A percentile compares a stretch with the other conserved stretches of the same genome.
Evolutionary conservation across 2,888 invertebrate species (phyloP).

Genomic region (Ischnus inquisitorius): DNA sequence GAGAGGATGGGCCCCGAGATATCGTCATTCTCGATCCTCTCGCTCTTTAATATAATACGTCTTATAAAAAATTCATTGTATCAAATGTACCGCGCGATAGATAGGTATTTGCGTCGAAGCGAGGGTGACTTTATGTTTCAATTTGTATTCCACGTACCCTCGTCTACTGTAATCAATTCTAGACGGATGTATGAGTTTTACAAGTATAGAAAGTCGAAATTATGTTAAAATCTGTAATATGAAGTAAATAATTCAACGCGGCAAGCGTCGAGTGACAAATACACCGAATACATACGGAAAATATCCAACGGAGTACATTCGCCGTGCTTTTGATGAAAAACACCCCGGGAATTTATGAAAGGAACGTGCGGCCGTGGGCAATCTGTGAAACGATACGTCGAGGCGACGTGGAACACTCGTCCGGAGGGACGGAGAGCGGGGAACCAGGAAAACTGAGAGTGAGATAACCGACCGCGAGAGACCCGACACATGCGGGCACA

Average conservation of each 20-base stretch:
- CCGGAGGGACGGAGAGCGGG: not conserved
- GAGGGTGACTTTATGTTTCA: slow-evolving; percentile 34
- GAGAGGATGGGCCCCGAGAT: slow-evolving; percentile 40
- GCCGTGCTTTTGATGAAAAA: not conserved
- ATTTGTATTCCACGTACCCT: slow-evolving; percentile 16
- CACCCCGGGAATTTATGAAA: slow-evolving; percentile 11
- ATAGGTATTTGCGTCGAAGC: slow-evolving; percentile 16
- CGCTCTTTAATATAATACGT: slow-evolving; percentile 35
- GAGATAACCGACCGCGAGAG: slow-evolving; percentile 15
- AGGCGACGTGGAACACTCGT: slow-evolving; percentile 3
- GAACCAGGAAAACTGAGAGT: slow-evolving; percentile 4
- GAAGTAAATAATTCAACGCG: not conserved
- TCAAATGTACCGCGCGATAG: slow-evolving; percentile 28
- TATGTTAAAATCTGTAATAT: not conserved
- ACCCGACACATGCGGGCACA: slow-evolving; percentile 41
- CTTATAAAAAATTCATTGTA: slow-evolving; percentile 49
- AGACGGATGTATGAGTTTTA: not conserved
- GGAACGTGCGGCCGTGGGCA: slow-evolving; percentile 1
- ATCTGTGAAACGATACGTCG: slow-evolving; percentile 21
- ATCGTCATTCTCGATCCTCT: slow-evolving; percentile 60
- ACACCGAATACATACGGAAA: not conserved
- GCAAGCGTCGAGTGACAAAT: not conserved
- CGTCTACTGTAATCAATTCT: not conserved
- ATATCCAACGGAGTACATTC: not conserved
- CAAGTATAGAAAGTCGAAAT: not conserved